Evolutionary conservation across 2,797 vertebrate genomes (phyloP), one percentile per base, ranked within the genome.

Genomic region (Melanotaenia pygmaea): DNA sequence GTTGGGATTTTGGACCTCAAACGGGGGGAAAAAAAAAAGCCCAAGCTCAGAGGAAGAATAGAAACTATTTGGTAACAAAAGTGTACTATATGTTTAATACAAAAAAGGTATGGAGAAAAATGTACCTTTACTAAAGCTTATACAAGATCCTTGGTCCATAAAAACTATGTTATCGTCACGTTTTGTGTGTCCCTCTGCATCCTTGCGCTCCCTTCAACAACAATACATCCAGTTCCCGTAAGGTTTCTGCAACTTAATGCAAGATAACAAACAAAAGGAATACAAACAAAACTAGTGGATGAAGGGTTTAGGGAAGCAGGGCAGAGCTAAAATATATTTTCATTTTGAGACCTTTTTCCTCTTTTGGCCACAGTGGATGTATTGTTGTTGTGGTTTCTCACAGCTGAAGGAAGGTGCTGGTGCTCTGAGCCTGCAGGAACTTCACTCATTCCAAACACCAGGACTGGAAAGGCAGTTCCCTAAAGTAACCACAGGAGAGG

Each of bases 41-140:
- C 93, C 93, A 93, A 94, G 95, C 95, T 97, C 96, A 92, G 92
- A 95, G 94, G 91, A 94, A 94, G 94, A 96, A 96, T 95, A 96
- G 92, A 96, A 96, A 96, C 96, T 97, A 97, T 97, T 98, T 98
- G 97, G 97, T 98, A 97, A 99, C 96, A 97, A 98, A 98, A 96
- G 94, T 95, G 92, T 95, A 97, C 96, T 97, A 98, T 96, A 97
- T 95, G 96, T 95, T 95, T 95, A 96, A 96, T 97, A 98, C 94
- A 97, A 98, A 97, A 96, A 98, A 97, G 96, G 96, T 95, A 96
- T 98, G 96, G 95, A 97, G 96, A 97, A 98, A 98, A 98, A 97
- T 97, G 97, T 99, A 99, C 98, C 98, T 98, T 98, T 96, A 96
- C 98, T 98, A 99, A 99, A 99, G 97, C 97, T 99, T 98, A 97